Percentiles rank a stretch among this genome's conserved stretches.
Evolutionary conservation across 2,888 invertebrate genomes (phyloP).

Genomic region (Vanessa cardui): DNA sequence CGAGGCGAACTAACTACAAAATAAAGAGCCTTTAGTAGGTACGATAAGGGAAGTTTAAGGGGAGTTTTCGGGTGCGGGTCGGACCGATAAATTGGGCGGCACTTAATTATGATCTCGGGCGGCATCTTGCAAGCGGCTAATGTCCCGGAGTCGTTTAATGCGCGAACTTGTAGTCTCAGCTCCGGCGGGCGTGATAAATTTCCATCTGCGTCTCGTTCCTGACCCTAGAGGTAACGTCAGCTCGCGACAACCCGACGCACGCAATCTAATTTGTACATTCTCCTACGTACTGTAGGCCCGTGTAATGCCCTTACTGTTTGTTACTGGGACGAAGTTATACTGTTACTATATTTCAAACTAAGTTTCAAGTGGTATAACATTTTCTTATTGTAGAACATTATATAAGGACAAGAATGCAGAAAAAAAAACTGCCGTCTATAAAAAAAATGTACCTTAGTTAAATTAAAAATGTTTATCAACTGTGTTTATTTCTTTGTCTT

Average conservation of each 20-base stretch:
- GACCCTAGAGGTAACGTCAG: conserved; percentile 52
- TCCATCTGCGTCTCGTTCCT: conserved; percentile 68
- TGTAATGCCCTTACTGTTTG: conserved; percentile 4
- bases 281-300: conserved; percentile 14
- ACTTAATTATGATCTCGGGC: conserved; percentile 83
- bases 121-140: conserved; percentile 82
- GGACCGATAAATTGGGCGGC: conserved; percentile 82
- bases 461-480: conserved; percentile 17
- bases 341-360: background rate
- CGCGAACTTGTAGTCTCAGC: conserved; percentile 80
- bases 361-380: background rate
- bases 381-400: background rate
- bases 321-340: background rate
- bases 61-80: conserved; percentile 78
- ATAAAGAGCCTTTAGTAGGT: conserved; percentile 79
- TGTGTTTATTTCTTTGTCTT: conserved; percentile 5
- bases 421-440: background rate
- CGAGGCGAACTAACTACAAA: conserved; percentile 75
- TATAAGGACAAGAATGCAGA: background rate
- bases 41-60: conserved; percentile 81
- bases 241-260: conserved; percentile 26
- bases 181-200: conserved; percentile 80
- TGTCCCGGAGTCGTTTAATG: conserved; percentile 82
- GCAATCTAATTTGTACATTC: conserved; percentile 41
- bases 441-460: background rate